A percentile compares a stretch with the other conserved stretches of the same genome.
Conservation (phyloP, 2,888 invertebrate genomes). For the Lasioglossum malachurum region DNA sequence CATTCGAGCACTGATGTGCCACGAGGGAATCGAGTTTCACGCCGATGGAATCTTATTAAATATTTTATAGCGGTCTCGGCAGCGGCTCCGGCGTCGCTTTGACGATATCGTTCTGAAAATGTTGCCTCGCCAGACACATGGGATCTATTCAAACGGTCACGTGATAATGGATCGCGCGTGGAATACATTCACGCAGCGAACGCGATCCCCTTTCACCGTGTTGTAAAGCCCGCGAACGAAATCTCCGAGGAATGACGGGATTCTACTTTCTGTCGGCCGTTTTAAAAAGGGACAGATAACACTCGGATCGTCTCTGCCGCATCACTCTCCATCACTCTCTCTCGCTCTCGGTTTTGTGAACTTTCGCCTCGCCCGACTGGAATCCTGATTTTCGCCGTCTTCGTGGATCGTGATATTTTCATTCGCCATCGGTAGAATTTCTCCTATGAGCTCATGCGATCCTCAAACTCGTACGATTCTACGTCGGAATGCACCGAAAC, state of each 20-base stretch:
- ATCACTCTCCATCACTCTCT: neutral
- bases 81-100: neutral
- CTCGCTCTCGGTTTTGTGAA: neutral
- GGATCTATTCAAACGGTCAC: constrained; percentile 39
- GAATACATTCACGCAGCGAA: constrained; percentile 49
- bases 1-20: neutral
- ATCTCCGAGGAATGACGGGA: constrained; percentile 45
- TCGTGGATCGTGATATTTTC: neutral
- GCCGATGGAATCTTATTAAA: constrained; percentile 32
- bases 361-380: constrained; percentile 14
- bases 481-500: neutral
- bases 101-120: constrained; percentile 20
- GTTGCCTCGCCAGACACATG: constrained; percentile 12
- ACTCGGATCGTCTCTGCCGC: neutral
- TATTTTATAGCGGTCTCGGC: constrained; percentile 31
- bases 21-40: neutral
- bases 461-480: neutral
- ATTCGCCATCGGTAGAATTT: neutral
- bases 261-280: constrained; percentile 29
- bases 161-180: constrained; percentile 49
- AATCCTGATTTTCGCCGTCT: constrained; percentile 22
- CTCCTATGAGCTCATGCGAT: neutral
- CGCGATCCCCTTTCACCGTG: constrained; percentile 34
- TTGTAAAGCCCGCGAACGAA: constrained; percentile 27
- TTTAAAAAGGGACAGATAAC: constrained; percentile 49